A percentile compares a stretch with the other conserved stretches of the same genome.
Evolutionary conservation across 2,113 vertebrate genomes (phyloP).

Genomic region (Hyperopisus bebe): DNA sequence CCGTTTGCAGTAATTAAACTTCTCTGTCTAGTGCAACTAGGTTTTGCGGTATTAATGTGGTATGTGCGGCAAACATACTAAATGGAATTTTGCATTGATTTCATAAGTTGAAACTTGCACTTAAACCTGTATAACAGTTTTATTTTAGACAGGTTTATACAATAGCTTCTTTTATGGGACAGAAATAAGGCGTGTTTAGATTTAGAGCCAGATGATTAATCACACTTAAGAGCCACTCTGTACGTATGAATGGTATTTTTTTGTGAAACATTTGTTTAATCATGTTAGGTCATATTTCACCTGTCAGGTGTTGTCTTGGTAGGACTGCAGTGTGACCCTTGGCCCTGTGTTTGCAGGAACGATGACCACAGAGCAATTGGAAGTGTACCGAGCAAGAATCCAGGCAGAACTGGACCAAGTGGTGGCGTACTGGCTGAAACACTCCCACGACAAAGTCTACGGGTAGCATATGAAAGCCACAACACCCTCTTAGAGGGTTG

Average conservation of each 20-base stretch:
- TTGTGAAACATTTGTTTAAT: neutral
- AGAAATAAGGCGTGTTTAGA: neutral
- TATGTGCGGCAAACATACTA: neutral
- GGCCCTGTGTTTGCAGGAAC: conserved; percentile 21
- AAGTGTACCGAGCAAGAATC: conserved; percentile 46
- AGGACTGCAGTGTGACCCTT: neutral
- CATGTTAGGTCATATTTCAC: neutral
- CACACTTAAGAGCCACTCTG: neutral
- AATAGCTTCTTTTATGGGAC: neutral
- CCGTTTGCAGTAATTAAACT: neutral
- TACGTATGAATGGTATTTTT: neutral
- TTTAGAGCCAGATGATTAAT: neutral
- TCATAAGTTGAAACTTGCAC: neutral
- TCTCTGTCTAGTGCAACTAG: neutral
- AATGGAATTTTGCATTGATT: neutral
- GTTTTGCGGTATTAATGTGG: neutral
- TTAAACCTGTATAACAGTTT: neutral
- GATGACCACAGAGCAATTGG: conserved; percentile 44
- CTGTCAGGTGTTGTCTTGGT: neutral
- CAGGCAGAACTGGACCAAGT: conserved; percentile 53
- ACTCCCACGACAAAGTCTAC: conserved; percentile 57
- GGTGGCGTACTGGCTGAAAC: conserved; percentile 66
- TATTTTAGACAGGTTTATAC: neutral
- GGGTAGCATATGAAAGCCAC: conserved; percentile 39
- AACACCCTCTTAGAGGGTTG: neutral